phyloP scores from a whole-genome alignment of 2,113 vertebrate species.

The Cynocephalus volans region DNA sequence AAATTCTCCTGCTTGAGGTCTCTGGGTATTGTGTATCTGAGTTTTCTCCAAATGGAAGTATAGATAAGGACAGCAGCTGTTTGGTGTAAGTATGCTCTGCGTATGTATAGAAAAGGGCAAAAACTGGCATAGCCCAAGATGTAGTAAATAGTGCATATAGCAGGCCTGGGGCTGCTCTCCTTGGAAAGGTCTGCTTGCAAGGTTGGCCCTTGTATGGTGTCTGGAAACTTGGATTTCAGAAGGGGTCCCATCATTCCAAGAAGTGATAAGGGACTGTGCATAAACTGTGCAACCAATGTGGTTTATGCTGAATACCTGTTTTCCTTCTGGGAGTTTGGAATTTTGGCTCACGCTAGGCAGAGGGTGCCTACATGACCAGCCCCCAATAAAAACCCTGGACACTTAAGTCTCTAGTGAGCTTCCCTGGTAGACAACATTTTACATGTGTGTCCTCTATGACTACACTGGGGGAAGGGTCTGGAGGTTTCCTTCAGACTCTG shows the following conservation, averaged over 20 bases:
- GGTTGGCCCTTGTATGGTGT: neutral
- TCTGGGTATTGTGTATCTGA: neutral
- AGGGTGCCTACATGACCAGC: neutral
- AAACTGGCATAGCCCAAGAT: neutral
- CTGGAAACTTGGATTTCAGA: neutral
- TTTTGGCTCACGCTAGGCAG: neutral
- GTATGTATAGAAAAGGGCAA: neutral
- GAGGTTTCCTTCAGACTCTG: neutral
- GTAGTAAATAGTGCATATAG: no score
- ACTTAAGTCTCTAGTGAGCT: accelerated
- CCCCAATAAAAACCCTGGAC: neutral
- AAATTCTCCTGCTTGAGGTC: neutral
- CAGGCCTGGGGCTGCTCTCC: neutral
- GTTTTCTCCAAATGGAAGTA: no score
- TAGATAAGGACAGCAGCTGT: neutral
- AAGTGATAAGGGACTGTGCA: neutral
- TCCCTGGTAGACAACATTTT: accelerated
- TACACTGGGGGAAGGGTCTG: accelerated
- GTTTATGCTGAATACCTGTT: neutral
- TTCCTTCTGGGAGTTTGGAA: neutral
- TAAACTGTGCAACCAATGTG: neutral
- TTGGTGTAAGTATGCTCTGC: no score
- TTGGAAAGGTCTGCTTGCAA: neutral
- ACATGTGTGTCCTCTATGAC: accelerated
- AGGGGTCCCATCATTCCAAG: neutral